Conservation (phyloP, 1,140 invertebrate species). For the Cydia splendana region DNA sequence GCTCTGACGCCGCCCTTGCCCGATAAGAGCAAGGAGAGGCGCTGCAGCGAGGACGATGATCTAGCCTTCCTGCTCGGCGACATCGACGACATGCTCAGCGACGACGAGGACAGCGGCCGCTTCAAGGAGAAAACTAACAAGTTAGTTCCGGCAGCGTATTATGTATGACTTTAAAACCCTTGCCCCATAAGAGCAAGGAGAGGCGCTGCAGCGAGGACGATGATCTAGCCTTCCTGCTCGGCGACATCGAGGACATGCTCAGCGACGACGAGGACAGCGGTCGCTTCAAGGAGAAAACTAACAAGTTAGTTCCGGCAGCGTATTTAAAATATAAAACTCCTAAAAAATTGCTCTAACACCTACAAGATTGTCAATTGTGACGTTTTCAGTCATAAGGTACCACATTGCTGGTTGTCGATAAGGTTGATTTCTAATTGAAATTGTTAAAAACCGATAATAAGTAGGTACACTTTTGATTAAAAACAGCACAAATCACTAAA, state of each 20-base stretch:
- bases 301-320: conserved; percentile 40
- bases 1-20: conserved; percentile 41
- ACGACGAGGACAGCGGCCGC: conserved; percentile 62
- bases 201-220: conserved; percentile 52
- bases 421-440: no score
- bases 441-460: no score
- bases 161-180: neutral
- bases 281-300: conserved; percentile 54
- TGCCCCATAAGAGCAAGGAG: conserved; percentile 36
- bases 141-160: conserved; percentile 34
- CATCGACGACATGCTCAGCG: conserved; percentile 69
- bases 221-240: conserved; percentile 67
- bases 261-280: conserved; percentile 67
- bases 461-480: no score
- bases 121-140: conserved; percentile 55
- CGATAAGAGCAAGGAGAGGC: conserved; percentile 31
- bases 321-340: no score
- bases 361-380: no score
- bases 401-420: no score
- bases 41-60: conserved; percentile 59
- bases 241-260: conserved; percentile 69
- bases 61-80: conserved; percentile 68
- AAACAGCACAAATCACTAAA: conserved; percentile 3
- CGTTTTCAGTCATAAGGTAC: no score
- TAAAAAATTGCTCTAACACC: no score